Evolutionary conservation across 1,140 invertebrate species (phyloP).

Genomic region (Acromyrmex charruanus): DNA sequence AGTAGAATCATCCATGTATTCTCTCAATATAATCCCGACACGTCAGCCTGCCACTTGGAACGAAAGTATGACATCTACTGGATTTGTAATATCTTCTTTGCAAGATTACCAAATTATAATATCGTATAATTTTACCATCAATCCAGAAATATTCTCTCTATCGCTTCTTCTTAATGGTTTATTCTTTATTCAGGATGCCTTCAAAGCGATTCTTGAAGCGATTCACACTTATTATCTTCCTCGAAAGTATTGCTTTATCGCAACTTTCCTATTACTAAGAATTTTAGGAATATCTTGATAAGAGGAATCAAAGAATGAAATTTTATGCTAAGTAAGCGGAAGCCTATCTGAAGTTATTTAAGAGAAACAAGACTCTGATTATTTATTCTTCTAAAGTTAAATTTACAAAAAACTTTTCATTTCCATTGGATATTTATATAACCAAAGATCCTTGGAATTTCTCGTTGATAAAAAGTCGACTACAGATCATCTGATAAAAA

Average conservation of each 20-base stretch:
- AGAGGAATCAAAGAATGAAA: constrained; percentile 6
- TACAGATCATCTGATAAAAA: neutral
- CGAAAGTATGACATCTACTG: constrained; percentile 28
- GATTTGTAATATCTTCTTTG: constrained; percentile 23
- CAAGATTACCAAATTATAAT: constrained; percentile 40
- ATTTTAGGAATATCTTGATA: constrained; percentile 11
- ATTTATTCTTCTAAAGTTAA: constrained; percentile 8
- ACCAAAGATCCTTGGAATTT: neutral
- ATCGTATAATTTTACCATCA: neutral
- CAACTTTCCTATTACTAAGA: constrained; percentile 18
- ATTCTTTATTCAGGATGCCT: neutral
- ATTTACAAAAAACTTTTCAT: constrained; percentile 13
- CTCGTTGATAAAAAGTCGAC: constrained; percentile 8
- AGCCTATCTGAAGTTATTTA: neutral
- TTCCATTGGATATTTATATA: neutral
- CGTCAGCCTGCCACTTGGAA: constrained; percentile 57
- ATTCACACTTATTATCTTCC: neutral
- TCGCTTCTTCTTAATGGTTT: neutral
- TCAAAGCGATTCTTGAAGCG: neutral
- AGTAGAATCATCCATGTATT: constrained; percentile 61
- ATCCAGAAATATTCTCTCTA: constrained; percentile 1
- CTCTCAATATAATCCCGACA: constrained; percentile 62
- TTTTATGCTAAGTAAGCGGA: neutral
- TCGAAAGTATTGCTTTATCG: neutral
- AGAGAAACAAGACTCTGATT: constrained; percentile 23